A percentile compares a stretch with the other conserved stretches of the same genome.
phyloP scores from a whole-genome alignment of 1,140 invertebrate species.

The Ostrea edulis region DNA sequence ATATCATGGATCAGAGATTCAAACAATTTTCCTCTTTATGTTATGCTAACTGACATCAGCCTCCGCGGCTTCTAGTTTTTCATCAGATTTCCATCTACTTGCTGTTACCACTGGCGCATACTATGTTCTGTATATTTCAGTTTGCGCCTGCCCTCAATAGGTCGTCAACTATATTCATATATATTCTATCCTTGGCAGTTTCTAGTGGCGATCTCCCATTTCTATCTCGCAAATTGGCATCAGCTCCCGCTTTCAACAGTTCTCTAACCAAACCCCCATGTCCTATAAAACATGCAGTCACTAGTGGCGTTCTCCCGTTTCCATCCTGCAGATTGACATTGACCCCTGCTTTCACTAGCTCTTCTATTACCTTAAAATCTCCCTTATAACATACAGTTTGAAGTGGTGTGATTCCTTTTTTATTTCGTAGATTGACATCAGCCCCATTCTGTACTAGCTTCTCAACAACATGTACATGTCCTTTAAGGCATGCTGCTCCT shows the following conservation, averaged over 20 bases:
- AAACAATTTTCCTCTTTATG: no score
- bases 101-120: not conserved
- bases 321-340: not conserved
- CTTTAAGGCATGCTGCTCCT: not conserved
- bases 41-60: not conserved
- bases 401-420: not conserved
- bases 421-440: not conserved
- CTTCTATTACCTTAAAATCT: not conserved
- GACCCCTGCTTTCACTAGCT: not conserved
- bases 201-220: not conserved
- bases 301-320: not conserved
- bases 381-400: not conserved
- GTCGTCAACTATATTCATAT: not conserved
- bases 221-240: not conserved
- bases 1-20: no score
- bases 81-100: not conserved
- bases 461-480: not conserved
- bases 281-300: not conserved
- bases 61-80: not conserved
- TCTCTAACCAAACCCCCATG: not conserved
- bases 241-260: not conserved
- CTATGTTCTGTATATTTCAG: not conserved
- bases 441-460: not conserved
- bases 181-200: not conserved
- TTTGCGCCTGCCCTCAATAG: not conserved